phyloP scores from a whole-genome alignment of 2,888 invertebrate species.

The Lepidochitona cinerea region DNA sequence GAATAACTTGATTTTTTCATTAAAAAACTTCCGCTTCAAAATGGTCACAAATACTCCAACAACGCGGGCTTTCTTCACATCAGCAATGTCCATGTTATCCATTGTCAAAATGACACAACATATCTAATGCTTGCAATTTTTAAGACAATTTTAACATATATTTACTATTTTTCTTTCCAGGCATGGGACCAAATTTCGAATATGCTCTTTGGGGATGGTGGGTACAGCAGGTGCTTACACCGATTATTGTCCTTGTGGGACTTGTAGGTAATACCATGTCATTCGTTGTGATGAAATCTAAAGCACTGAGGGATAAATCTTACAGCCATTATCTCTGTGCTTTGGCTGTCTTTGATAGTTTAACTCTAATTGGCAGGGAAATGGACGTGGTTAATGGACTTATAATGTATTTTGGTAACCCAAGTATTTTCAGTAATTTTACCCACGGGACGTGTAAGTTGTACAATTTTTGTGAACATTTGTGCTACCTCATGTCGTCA shows the following conservation, averaged over 20 bases:
- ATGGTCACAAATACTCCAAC: no score
- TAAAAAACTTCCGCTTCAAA: no score
- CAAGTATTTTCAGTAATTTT: slow-evolving; percentile 12
- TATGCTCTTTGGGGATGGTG: slow-evolving; percentile 37
- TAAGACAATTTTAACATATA: no score
- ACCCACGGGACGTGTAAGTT: slow-evolving; percentile 35
- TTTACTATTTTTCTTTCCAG: background rate
- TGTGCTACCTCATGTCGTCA: slow-evolving; percentile 41
- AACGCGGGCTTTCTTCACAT: no score
- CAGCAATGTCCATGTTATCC: no score
- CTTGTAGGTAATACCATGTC: slow-evolving; percentile 36
- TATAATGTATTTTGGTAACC: background rate
- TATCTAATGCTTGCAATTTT: no score
- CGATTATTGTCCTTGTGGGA: slow-evolving; percentile 28
- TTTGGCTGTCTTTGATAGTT: slow-evolving; percentile 40
- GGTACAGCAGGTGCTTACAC: slow-evolving; percentile 36
- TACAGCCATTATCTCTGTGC: slow-evolving; percentile 41
- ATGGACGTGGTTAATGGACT: background rate
- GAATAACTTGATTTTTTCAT: no score
- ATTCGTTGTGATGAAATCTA: slow-evolving; percentile 33
- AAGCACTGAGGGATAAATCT: slow-evolving; percentile 33
- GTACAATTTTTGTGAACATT: slow-evolving; percentile 33
- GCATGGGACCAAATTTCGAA: background rate
- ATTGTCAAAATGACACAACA: no score
- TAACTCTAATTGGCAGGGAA: slow-evolving; percentile 24